Percentiles rank a stretch among this genome's conserved stretches.
Conservation (phyloP, 1,140 invertebrate genomes). For the Yoshiicerus persimilis region DNA sequence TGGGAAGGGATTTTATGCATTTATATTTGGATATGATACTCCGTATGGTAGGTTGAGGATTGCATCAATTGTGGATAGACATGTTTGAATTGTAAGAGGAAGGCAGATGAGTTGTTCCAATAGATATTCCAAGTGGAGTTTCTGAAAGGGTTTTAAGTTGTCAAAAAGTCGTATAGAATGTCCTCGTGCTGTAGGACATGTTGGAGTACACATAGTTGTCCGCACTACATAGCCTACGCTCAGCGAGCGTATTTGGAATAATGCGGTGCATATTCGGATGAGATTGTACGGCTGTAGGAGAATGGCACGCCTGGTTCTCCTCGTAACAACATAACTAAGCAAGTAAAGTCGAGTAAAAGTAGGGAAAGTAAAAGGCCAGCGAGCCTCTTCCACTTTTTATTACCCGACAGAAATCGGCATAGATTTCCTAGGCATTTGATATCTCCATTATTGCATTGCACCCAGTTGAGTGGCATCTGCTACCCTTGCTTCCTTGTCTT, state of each 20-base stretch:
- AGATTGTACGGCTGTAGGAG: background rate
- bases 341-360: constrained; percentile 6
- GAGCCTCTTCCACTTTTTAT: constrained; percentile 23
- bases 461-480: constrained; percentile 45
- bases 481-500: constrained; percentile 15
- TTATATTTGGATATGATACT: background rate
- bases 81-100: background rate
- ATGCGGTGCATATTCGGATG: background rate
- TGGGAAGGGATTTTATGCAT: background rate
- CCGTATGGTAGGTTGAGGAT: background rate
- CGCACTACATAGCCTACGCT: too few relatives aligned
- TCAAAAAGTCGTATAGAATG: background rate
- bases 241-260: too few relatives aligned
- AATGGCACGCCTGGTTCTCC: constrained; percentile 24
- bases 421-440: constrained; percentile 38
- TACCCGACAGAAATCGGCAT: constrained; percentile 5
- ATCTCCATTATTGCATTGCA: constrained; percentile 45
- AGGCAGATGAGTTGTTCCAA: background rate
- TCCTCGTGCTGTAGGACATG: background rate
- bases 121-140: background rate
- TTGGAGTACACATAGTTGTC: too few relatives aligned
- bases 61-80: background rate
- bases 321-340: constrained; percentile 19
- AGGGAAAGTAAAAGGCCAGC: background rate
- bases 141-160: background rate